These are phyloP conservation scores for Aphidoletes aphidimyza DNA, from an alignment of 2,888 invertebrate species.

Conservation along the genomic window DNA sequence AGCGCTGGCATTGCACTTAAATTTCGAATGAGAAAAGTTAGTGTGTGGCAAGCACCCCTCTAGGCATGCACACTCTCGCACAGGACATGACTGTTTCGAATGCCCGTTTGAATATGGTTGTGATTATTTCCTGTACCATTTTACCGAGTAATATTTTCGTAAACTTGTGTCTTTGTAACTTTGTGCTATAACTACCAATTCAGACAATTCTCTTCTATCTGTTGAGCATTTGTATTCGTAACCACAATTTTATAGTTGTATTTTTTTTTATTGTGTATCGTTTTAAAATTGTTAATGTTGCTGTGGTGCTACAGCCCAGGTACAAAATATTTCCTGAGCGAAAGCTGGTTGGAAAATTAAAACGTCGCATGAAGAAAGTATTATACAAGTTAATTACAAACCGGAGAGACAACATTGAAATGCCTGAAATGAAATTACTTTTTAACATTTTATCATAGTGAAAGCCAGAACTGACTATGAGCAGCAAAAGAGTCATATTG, in stretches of 20 bases:
- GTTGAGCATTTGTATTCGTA: neutral
- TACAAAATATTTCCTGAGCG: too few species aligned
- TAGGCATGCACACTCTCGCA: neutral
- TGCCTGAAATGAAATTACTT: neutral
- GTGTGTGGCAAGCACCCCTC: too few species aligned
- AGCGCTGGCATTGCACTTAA: neutral
- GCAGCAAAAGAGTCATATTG: too few species aligned
- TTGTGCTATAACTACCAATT: neutral
- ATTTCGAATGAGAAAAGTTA: slow-evolving; percentile 13
- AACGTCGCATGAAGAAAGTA: neutral
- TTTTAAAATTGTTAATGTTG: neutral
- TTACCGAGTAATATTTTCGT: neutral
- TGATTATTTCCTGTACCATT: neutral
- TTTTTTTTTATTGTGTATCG: neutral
- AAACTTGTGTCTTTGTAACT: neutral
- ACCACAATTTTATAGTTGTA: neutral
- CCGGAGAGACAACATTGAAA: slow-evolving; percentile 15
- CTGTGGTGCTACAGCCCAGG: too few species aligned
- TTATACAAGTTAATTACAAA: slow-evolving; percentile 31
- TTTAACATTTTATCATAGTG: slow-evolving; percentile 2
- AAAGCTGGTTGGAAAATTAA: too few species aligned
- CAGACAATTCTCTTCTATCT: neutral
- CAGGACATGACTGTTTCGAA: neutral
- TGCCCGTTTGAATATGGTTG: neutral
- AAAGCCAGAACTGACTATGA: too few species aligned